Evolutionary conservation across 2,888 invertebrate species (phyloP).

Genomic region (Geotrupes spiniger): DNA sequence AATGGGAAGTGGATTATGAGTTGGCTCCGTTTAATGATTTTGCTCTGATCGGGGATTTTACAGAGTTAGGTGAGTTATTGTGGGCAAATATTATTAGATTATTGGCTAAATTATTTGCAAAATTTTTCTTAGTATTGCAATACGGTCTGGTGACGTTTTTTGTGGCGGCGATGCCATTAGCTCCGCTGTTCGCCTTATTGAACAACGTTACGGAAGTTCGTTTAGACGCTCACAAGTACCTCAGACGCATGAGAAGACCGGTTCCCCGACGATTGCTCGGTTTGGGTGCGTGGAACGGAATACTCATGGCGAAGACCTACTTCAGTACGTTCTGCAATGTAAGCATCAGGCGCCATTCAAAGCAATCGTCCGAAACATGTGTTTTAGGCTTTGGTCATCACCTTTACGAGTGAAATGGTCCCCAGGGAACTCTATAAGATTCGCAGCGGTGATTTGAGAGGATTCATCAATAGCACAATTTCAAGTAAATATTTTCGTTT

Average conservation of each 20-base stretch:
- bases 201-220: slow-evolving; percentile 91
- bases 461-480: slow-evolving; percentile 26
- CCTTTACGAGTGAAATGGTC: slow-evolving; percentile 38
- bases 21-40: slow-evolving; percentile 38
- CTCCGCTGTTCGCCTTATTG: slow-evolving; percentile 84
- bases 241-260: slow-evolving; percentile 33
- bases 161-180: slow-evolving; percentile 90
- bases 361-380: background rate
- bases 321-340: slow-evolving; percentile 42
- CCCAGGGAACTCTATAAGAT: slow-evolving; percentile 30
- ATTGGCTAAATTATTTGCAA: background rate
- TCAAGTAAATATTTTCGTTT: slow-evolving; percentile 11
- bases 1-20: slow-evolving; percentile 46
- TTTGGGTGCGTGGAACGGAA: slow-evolving; percentile 40
- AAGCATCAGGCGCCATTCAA: slow-evolving; percentile 17
- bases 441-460: slow-evolving; percentile 19
- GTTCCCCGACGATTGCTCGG: slow-evolving; percentile 31
- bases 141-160: slow-evolving; percentile 94
- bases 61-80: slow-evolving; percentile 42
- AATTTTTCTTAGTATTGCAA: slow-evolving; percentile 69
- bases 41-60: slow-evolving; percentile 41
- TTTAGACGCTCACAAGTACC: slow-evolving; percentile 63
- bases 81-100: slow-evolving; percentile 26
- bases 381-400: slow-evolving; percentile 42
- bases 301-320: slow-evolving; percentile 38